phyloP scores from a whole-genome alignment of 2,888 invertebrate species.

The Thecocarcelia acutangulata region DNA sequence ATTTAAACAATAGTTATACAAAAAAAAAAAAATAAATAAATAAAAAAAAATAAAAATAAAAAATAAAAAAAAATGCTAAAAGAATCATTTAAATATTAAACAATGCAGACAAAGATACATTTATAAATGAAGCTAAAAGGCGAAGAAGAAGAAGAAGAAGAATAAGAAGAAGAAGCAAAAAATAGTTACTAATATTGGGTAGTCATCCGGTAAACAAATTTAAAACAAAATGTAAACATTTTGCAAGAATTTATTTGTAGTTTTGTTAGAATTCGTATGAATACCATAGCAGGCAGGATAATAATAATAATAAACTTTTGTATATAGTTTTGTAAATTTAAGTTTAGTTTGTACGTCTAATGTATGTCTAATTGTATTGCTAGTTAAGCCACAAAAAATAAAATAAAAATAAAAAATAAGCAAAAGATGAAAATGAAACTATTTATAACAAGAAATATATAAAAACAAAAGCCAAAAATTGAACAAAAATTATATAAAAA shows the following conservation, averaged over 20 bases:
- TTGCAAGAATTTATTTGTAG: constrained; percentile 48
- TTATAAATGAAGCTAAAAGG: constrained; percentile 1
- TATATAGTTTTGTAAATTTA: constrained; percentile 57
- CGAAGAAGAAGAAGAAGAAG: constrained; percentile 1
- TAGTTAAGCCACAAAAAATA: constrained; percentile 40
- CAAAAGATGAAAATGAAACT: constrained; percentile 44
- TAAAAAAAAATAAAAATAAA: no score
- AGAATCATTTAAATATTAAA: constrained; percentile 2
- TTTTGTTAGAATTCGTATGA: constrained; percentile 29
- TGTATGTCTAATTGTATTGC: constrained; percentile 61
- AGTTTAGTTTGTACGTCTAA: constrained; percentile 54
- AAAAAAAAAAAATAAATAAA: no score
- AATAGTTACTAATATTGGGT: constrained; percentile 51
- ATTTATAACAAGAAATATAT: constrained; percentile 56
- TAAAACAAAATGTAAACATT: constrained; percentile 6
- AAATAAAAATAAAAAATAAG: no score
- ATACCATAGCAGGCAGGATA: constrained; percentile 27
- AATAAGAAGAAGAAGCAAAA: not conserved
- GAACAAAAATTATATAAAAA: constrained; percentile 59
- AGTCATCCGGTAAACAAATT: constrained; percentile 30
- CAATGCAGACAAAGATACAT: constrained; percentile 27
- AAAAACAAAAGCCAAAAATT: constrained; percentile 65
- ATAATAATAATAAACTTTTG: constrained; percentile 31
- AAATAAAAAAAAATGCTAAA: no score
- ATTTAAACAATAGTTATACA: constrained; percentile 15